Conservation (phyloP, 1,140 invertebrate genomes). For the Diachasmimorpha longicaudata region DNA sequence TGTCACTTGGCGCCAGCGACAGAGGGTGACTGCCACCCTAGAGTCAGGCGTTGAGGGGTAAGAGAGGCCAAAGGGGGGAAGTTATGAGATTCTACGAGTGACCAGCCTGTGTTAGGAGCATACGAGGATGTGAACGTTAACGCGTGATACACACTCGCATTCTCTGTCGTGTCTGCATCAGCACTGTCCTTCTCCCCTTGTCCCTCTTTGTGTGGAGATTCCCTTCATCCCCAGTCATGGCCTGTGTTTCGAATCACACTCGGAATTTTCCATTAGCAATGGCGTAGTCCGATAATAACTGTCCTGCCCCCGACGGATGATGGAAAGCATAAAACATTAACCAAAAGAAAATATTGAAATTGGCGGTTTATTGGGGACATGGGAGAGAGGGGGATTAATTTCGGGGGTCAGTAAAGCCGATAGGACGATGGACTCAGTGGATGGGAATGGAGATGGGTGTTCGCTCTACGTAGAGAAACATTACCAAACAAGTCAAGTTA, state of each 20-base stretch:
- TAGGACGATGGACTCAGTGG: no score
- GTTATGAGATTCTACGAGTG: slow-evolving; percentile 24
- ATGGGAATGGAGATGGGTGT: no score
- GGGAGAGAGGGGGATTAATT: no score
- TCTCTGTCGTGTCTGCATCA: background rate
- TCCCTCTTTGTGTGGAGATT: background rate
- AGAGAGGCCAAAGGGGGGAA: background rate
- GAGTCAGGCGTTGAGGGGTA: background rate
- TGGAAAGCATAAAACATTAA: no score
- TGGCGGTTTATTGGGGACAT: no score
- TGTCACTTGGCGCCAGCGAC: slow-evolving; percentile 25
- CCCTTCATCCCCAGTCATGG: background rate
- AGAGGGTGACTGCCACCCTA: background rate
- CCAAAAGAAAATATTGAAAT: no score
- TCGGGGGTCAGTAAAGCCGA: no score
- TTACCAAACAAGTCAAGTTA: no score
- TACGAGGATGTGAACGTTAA: background rate
- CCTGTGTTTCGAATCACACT: slow-evolving; percentile 21
- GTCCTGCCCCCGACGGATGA: background rate
- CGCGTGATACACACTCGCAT: background rate
- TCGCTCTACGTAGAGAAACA: no score
- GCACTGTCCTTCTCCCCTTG: background rate
- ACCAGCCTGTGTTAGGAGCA: background rate
- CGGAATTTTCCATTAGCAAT: slow-evolving; percentile 18
- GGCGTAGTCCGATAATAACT: background rate